A percentile compares a stretch with the other conserved stretches of the same genome.
phyloP scores from a whole-genome alignment of 2,797 vertebrate genomes.

The Enteromius mattozi region DNA sequence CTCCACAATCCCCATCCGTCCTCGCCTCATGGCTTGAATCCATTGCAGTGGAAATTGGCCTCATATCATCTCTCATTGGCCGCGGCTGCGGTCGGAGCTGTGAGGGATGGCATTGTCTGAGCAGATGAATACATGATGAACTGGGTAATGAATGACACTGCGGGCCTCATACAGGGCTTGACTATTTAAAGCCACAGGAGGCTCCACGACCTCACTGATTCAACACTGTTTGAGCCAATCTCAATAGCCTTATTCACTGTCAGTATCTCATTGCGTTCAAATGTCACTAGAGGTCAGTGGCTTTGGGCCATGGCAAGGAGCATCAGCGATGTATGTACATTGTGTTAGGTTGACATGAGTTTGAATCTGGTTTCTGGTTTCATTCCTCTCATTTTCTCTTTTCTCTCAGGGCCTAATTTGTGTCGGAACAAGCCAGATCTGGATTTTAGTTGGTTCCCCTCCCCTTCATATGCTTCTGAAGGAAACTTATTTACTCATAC shows the following conservation, averaged over 20 bases:
- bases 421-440: background rate
- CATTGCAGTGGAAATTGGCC: constrained; percentile 41
- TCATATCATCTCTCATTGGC: constrained; percentile 41
- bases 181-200: constrained; percentile 33
- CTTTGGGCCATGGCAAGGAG: constrained; percentile 5
- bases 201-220: constrained; percentile 19
- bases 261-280: constrained; percentile 31
- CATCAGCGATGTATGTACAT: constrained; percentile 2
- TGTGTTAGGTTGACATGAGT: background rate
- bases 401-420: background rate
- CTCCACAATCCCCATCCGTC: constrained; percentile 19
- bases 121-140: constrained; percentile 47
- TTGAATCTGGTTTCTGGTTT: constrained; percentile 13
- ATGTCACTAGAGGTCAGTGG: constrained; percentile 29
- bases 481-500: background rate
- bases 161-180: background rate
- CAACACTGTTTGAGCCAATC: constrained; percentile 25
- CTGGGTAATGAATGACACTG: constrained; percentile 41
- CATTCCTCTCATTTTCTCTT: background rate
- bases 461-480: background rate
- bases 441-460: background rate
- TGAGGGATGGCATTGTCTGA: constrained; percentile 34
- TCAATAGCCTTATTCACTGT: constrained; percentile 25
- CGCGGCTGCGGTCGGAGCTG: background rate
- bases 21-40: constrained; percentile 30